Base-by-base conservation (phyloP, 2,797 vertebrate genomes). In the Selene dorsalis region DNA sequence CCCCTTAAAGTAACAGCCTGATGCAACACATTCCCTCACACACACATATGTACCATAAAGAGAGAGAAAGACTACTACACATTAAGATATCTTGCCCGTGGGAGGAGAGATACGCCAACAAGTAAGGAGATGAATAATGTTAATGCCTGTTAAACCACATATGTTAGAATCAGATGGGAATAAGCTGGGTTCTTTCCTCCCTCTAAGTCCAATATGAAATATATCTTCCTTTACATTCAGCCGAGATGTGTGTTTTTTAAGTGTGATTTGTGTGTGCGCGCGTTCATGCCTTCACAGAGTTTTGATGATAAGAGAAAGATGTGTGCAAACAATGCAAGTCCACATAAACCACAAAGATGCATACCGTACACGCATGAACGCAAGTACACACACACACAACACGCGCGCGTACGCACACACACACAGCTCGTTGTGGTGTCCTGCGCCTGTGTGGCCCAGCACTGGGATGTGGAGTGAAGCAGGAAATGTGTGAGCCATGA, bases 401-500 rank as follows among this genome's bases (percentile, higher is more conserved):
- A 55, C 57, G 56, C 69, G 26, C 43, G 70, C 56, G 22, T 58
- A 61, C 59, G 57, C 69, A 60, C 69, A 79, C 64, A 63, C 48
- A 73, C 82, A 66, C 13, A 53, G 12, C 73, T 86, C 38, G 61
- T 88, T 86, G 89, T 84, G 90, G 89, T 91, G 92, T 94, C 90
- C 85, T 92, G 93, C 83, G 89, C 86, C 91, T 95, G 94, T 95
- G 93, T 94, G 94, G 94, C 94, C 94, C 85, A 80, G 85, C 41
- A 35, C 87, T 87, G 92, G 91, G 93, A 92, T 94, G 92, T 90
- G 91, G 91, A 90, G 87, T 75, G 88, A 87, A 80, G 92, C 94
- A 95, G 95, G 95, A 95, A 95, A 95, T 95, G 94, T 95, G 94
- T 93, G 92, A 95, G 94, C 93, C 92, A 94, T 95, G 95, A 95